Evolutionary conservation across 92 coral and sea anemone genomes (phyloP), one percentile per base, ranked within the genome.

Genomic region (Pocillopora grandis): DNA sequence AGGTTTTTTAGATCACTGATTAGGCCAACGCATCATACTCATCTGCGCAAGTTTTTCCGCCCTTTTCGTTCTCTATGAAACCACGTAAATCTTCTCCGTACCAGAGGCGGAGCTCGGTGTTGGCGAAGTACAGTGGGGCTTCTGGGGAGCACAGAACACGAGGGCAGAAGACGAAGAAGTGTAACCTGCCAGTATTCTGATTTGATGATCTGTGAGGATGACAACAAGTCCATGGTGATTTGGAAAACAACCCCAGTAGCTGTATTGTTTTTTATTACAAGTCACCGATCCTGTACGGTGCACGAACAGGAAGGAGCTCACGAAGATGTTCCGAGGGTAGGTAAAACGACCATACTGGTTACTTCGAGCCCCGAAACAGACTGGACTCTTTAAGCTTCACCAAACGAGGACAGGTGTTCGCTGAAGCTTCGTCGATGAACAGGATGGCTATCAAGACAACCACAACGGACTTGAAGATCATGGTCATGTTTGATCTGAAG

Each of bases 61-160:
- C 84, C 31, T 85, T 85, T 49, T 85, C 84, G 48, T 23, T n/a
- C 67, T 78, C 88, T 71, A 19, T 17, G 71, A 12, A 12, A 55
- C 57, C 76, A 33, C 23, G 63, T 14, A 84, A 60, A 73, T 85
- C 89, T 79, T 85, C 89, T 31, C 89, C 89, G 21, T 85, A 85
- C 89, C 88, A 85, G 52, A 85, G 70, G 48, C 84, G 76, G 33
- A 80, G 55, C 76, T 80, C 75, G 27, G 48, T 49, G 62, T 66
- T 66, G 17, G 75, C 76, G 68, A 66, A 69, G 48, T 52, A 31
- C 76, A 67, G 33, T 55, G 75, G 56, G 84, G 84, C 11, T 66
- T 80, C 58, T 80, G 66, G 9, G 64, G 12, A 17, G 52, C 84
- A 67, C 84, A 80, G 62, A 80, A 80, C 64, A 80, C 65, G 2